Conservation (phyloP, 2,888 invertebrate genomes). For the Drymonia ruficornis region DNA sequence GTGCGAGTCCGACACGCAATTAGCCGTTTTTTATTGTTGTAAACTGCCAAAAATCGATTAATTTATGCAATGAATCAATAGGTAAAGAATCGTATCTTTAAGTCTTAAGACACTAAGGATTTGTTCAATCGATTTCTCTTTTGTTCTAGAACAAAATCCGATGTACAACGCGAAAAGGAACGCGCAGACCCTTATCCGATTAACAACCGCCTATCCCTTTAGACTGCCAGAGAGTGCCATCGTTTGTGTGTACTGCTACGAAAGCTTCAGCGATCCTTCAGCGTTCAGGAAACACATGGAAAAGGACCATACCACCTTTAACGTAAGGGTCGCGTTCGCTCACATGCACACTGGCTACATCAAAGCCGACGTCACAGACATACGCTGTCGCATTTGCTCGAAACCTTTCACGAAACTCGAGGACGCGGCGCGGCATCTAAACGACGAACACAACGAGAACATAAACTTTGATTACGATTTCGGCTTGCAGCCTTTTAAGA, state of each 20-base stretch:
- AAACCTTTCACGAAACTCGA: slow-evolving; percentile 42
- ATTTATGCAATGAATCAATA: background rate
- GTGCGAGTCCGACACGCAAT: too few relatives aligned
- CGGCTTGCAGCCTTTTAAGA: slow-evolving; percentile 60
- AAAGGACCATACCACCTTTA: slow-evolving; percentile 36
- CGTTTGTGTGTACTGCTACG: slow-evolving; percentile 67
- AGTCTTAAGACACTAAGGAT: background rate
- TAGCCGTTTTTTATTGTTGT: too few relatives aligned
- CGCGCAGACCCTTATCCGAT: slow-evolving; percentile 63
- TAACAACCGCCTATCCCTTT: slow-evolving; percentile 68
- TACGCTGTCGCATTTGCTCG: slow-evolving; percentile 57
- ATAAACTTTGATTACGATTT: slow-evolving; percentile 50
- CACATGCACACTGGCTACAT: slow-evolving; percentile 44
- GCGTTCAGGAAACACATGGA: slow-evolving; percentile 50
- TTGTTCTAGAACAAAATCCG: slow-evolving; percentile 72
- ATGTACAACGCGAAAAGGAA: slow-evolving; percentile 64
- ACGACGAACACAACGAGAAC: slow-evolving; percentile 40
- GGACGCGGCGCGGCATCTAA: slow-evolving; percentile 50
- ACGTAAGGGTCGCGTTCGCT: slow-evolving; percentile 36
- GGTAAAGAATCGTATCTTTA: background rate
- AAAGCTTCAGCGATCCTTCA: slow-evolving; percentile 47
- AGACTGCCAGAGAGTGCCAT: slow-evolving; percentile 60
- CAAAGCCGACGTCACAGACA: slow-evolving; percentile 60
- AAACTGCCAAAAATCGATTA: too few relatives aligned
- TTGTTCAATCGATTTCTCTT: slow-evolving; percentile 47